phyloP scores from a whole-genome alignment of 2,888 invertebrate species.

The Sarcophaga rosellei region DNA sequence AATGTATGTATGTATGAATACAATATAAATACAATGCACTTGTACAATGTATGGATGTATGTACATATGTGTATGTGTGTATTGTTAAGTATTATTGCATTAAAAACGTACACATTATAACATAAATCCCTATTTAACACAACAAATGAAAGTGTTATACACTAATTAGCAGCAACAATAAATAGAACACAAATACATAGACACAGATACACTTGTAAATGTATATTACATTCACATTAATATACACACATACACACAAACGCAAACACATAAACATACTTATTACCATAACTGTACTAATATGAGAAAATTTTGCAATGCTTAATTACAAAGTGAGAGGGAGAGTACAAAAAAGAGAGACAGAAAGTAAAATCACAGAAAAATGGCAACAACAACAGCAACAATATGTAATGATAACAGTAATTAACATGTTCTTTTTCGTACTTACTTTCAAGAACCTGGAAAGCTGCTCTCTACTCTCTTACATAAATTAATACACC shows the following conservation, averaged over 20 bases:
- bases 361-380: background rate
- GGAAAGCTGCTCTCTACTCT: background rate
- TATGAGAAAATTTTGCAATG: background rate
- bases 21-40: background rate
- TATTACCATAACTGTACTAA: background rate
- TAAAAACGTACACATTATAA: slow-evolving; percentile 44
- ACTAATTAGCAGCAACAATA: slow-evolving; percentile 66
- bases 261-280: background rate
- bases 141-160: slow-evolving; percentile 67
- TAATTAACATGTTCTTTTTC: slow-evolving; percentile 69
- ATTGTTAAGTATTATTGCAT: slow-evolving; percentile 12
- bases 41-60: background rate
- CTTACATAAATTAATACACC: too few species aligned
- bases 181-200: slow-evolving; percentile 26
- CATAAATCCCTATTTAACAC: slow-evolving; percentile 67
- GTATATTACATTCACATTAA: slow-evolving; percentile 3
- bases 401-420: slow-evolving; percentile 68
- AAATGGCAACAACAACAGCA: slow-evolving; percentile 30
- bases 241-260: slow-evolving; percentile 17
- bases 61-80: slow-evolving; percentile 10
- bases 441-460: slow-evolving; percentile 43
- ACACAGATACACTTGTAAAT: slow-evolving; percentile 8
- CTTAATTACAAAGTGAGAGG: background rate
- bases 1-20: background rate
- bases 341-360: background rate